Percentiles rank a stretch among this genome's conserved stretches.
Conservation (phyloP, 37 sponge, comb jelly and placozoan species). For the Mnemiopsis leidyi region DNA sequence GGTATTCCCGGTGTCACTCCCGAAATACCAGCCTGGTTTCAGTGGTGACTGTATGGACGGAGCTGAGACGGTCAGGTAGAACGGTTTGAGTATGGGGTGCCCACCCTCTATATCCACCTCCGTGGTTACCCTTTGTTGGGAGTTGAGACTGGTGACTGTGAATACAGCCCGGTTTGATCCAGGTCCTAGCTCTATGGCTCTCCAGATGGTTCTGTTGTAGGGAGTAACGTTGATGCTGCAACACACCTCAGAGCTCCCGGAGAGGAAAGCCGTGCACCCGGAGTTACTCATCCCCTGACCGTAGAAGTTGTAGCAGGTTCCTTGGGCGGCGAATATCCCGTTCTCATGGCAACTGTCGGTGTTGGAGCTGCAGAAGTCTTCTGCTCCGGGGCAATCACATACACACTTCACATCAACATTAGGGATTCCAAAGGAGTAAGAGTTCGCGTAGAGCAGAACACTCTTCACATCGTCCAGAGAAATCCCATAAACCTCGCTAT, state of each 20-base stretch:
- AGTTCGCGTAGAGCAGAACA: slow-evolving; percentile 30
- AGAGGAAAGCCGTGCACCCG: not conserved
- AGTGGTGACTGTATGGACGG: slow-evolving; percentile 5
- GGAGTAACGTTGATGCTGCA: slow-evolving; percentile 43
- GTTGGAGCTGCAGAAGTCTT: slow-evolving; percentile 59
- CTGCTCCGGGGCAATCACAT: slow-evolving; percentile 59
- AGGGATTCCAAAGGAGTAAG: slow-evolving; percentile 28
- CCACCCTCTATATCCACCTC: slow-evolving; percentile 42
- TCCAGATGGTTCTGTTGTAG: not conserved
- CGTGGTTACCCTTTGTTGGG: not conserved
- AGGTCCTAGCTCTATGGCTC: slow-evolving; percentile 30
- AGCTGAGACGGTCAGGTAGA: slow-evolving; percentile 1
- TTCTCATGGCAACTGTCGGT: slow-evolving; percentile 37
- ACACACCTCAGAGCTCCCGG: slow-evolving; percentile 24
- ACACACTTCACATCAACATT: slow-evolving; percentile 20
- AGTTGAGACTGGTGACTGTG: slow-evolving; percentile 19
- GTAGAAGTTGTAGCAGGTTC: not conserved
- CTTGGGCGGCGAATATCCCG: slow-evolving; percentile 1
- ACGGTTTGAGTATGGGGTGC: not conserved
- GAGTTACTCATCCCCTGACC: not conserved
- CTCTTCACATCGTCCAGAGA: slow-evolving; percentile 41
- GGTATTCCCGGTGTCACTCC: not conserved
- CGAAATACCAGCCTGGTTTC: slow-evolving; percentile 33
- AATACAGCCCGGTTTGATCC: not conserved
- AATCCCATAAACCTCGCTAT: not conserved